Conservation (phyloP, 2,797 vertebrate genomes). For the Picus viridis region DNA sequence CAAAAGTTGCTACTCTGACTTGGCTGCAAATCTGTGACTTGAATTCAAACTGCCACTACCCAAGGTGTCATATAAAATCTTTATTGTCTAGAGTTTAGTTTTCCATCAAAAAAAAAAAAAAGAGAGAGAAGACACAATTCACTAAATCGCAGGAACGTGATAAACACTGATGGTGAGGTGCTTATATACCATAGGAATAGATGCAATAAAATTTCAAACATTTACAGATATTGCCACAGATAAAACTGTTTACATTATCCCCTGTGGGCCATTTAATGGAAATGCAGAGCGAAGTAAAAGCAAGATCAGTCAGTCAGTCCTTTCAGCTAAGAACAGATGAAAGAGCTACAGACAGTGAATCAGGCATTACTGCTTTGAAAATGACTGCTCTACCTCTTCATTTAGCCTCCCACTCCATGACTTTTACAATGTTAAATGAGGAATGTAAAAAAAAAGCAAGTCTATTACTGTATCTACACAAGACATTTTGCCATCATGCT, state of each 20-base stretch:
- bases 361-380: background rate
- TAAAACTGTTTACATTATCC: background rate
- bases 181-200: background rate
- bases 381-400: background rate
- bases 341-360: background rate
- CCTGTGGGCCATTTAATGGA: background rate
- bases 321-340: background rate
- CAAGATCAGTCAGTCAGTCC: background rate
- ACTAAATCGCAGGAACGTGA: background rate
- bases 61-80: background rate
- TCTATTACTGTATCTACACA: background rate
- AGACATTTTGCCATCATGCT: background rate
- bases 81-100: background rate
- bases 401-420: background rate
- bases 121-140: background rate
- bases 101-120: background rate
- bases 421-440: background rate
- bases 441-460: background rate
- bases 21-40: background rate
- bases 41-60: background rate
- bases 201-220: background rate
- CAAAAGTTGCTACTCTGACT: background rate
- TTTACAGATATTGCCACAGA: background rate
- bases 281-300: background rate
- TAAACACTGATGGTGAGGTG: background rate